Percentiles rank a stretch among this genome's conserved stretches.
phyloP scores from a whole-genome alignment of 2,888 invertebrate species.

The Ormyrus pomaceus region DNA sequence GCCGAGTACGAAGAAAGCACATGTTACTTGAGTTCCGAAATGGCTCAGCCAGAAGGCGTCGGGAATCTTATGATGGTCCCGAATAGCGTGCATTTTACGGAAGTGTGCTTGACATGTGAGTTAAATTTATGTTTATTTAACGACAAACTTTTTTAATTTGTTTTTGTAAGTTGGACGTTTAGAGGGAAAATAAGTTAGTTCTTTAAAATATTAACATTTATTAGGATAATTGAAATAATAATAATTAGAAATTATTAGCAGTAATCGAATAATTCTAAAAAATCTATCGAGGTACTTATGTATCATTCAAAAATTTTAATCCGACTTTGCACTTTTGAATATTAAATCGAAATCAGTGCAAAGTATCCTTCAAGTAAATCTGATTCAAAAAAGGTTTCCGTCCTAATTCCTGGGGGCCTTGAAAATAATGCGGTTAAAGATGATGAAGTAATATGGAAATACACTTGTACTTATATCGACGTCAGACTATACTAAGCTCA shows the following conservation, averaged over 20 bases:
- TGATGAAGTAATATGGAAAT: background rate
- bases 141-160: background rate
- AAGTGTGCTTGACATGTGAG: slow-evolving; percentile 93
- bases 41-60: slow-evolving; percentile 91
- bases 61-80: slow-evolving; percentile 92
- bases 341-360: too few species aligned
- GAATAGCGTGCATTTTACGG: slow-evolving; percentile 92
- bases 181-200: too few species aligned
- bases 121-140: slow-evolving; percentile 59
- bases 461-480: background rate
- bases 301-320: too few species aligned
- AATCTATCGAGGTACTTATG: too few species aligned
- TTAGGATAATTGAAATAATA: too few species aligned
- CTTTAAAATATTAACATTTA: too few species aligned
- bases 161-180: background rate
- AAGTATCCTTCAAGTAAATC: background rate
- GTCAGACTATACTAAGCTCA: slow-evolving; percentile 2
- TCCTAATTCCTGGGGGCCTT: background rate
- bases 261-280: too few species aligned
- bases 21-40: slow-evolving; percentile 90
- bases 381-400: background rate
- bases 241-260: too few species aligned
- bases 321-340: too few species aligned
- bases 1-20: slow-evolving; percentile 93
- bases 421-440: slow-evolving; percentile 3